Percentiles rank a stretch among this genome's conserved stretches.
phyloP scores from a whole-genome alignment of 2,888 invertebrate genomes.

The Papilio protenor region DNA sequence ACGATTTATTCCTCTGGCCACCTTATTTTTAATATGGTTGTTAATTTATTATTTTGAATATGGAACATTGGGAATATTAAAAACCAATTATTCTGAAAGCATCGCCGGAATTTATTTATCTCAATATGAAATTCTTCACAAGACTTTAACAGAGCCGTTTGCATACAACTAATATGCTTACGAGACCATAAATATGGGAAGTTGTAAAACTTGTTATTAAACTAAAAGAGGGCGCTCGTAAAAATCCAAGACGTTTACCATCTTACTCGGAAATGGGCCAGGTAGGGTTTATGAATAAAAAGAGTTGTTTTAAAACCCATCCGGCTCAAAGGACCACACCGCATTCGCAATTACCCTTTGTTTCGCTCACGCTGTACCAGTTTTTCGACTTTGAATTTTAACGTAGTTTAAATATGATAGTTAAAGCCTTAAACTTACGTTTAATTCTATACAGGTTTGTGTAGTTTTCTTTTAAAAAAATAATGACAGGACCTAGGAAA shows the following conservation, averaged over 20 bases:
- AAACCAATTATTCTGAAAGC: background rate
- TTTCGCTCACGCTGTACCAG: conserved; percentile 4
- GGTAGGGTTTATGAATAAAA: conserved; percentile 40
- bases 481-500: background rate
- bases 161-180: conserved; percentile 20
- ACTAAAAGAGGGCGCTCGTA: conserved; percentile 36
- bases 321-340: conserved; percentile 10
- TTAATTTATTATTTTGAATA: background rate
- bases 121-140: conserved; percentile 20
- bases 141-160: background rate
- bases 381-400: conserved; percentile 1
- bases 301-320: conserved; percentile 26
- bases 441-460: background rate
- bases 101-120: background rate
- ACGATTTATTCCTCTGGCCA: background rate
- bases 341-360: conserved; percentile 18
- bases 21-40: background rate
- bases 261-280: conserved; percentile 34
- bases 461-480: background rate
- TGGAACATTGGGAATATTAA: background rate
- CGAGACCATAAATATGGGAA: conserved; percentile 27
- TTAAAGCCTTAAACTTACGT: background rate
- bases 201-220: conserved; percentile 37
- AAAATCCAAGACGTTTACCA: conserved; percentile 32
- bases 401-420: background rate